Evolutionary conservation across 2,888 invertebrate species (phyloP).

Genomic region (Dexiosoma caninum): DNA sequence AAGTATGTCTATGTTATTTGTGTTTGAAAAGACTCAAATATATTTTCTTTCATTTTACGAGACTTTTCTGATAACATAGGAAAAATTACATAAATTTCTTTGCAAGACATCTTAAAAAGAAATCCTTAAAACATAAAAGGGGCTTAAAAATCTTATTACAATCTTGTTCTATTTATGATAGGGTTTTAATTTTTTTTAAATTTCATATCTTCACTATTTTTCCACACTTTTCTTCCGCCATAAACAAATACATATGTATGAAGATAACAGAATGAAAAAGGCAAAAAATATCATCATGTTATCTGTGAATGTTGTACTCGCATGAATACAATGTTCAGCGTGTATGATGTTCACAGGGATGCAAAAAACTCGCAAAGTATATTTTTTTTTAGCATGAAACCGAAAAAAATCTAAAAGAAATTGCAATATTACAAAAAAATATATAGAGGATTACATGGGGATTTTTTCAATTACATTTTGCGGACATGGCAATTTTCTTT

Average conservation of each 20-base stretch:
- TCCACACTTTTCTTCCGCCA: background rate
- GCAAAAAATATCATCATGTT: conserved; percentile 45
- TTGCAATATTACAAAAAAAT: conserved; percentile 61
- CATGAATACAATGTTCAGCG: conserved; percentile 43
- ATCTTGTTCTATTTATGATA: conserved; percentile 59
- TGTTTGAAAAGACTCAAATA: background rate
- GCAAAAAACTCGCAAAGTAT: conserved; percentile 12
- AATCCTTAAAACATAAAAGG: conserved; percentile 55
- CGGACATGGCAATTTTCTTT: conserved; percentile 60
- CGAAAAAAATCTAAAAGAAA: conserved; percentile 17
- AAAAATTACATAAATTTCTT: conserved; percentile 25
- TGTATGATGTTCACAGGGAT: conserved; percentile 29
- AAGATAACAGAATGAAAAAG: conserved; percentile 16
- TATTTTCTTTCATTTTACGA: background rate
- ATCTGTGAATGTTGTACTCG: conserved; percentile 39
- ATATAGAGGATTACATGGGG: conserved; percentile 58
- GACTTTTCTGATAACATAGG: background rate
- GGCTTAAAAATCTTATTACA: conserved; percentile 63
- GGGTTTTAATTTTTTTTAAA: conserved; percentile 42
- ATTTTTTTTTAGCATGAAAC: conserved; percentile 9
- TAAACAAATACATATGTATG: too few relatives aligned
- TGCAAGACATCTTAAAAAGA: background rate
- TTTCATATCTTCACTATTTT: conserved; percentile 9
- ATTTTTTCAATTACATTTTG: conserved; percentile 64
- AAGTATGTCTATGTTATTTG: background rate